Percentiles rank a stretch among this genome's conserved stretches.
phyloP scores from a whole-genome alignment of 1,140 invertebrate genomes.

The Chlorops oryzae region DNA sequence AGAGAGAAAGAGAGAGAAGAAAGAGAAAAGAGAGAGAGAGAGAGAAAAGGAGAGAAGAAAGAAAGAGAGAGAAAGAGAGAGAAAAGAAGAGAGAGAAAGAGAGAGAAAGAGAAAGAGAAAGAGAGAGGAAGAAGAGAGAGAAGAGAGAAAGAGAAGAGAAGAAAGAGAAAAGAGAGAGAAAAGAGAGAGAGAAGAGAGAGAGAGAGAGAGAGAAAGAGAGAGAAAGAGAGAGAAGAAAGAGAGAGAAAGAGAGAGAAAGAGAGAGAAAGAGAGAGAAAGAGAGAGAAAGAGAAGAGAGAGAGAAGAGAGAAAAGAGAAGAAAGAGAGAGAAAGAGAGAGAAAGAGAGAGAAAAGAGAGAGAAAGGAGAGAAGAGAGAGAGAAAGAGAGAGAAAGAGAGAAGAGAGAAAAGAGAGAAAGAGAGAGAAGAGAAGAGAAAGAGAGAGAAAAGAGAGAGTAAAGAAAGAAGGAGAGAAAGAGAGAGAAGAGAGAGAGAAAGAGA shows the following conservation, averaged over 20 bases:
- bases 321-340: not conserved
- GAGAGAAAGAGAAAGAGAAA: not conserved
- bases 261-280: not conserved
- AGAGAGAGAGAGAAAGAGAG: not conserved
- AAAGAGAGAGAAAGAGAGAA: no score
- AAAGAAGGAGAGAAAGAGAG: not conserved
- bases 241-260: not conserved
- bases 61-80: not conserved
- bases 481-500: not conserved
- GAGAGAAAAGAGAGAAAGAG: no score
- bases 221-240: not conserved
- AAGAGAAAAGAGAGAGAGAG: not conserved
- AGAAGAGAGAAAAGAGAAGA: not conserved
- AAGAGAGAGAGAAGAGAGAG: not conserved
- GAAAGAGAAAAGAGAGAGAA: not conserved
- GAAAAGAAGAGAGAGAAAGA: not conserved
- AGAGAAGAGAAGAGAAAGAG: no score
- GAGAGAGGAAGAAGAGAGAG: not conserved
- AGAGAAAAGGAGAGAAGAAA: not conserved
- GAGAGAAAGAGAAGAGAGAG: not conserved
- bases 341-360: not conserved
- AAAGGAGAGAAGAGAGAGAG: not conserved
- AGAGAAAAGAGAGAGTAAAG: no score
- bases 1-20: not conserved
- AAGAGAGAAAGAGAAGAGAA: not conserved